Conservation (phyloP, 92 coral and sea anemone species). For the Epizoanthus illoricatus region DNA sequence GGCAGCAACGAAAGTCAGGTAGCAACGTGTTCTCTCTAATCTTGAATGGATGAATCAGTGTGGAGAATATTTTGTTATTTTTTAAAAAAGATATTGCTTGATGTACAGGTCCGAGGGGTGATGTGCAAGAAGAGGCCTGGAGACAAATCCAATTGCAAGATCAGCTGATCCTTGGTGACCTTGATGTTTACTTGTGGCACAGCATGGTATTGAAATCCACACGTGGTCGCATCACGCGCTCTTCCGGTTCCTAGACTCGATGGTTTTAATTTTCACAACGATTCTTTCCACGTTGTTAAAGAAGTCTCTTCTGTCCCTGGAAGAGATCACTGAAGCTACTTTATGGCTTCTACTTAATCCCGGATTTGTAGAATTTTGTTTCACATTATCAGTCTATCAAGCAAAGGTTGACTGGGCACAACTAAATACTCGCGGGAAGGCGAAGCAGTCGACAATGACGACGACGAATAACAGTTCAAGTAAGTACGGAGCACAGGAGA, state of each 20-base stretch:
- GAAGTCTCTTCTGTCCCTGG: slow-evolving; percentile 2
- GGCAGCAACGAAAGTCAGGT: too few relatives aligned
- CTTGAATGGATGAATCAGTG: too few relatives aligned
- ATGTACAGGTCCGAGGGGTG: too few relatives aligned
- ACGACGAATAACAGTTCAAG: neutral
- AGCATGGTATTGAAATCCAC: neutral
- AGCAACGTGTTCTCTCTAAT: too few relatives aligned
- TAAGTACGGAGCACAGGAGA: neutral
- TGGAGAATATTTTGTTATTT: too few relatives aligned
- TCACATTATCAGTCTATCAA: neutral
- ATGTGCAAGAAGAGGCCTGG: neutral
- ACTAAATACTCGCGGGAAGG: neutral
- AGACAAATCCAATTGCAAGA: neutral
- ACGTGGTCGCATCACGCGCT: slow-evolving; percentile 11
- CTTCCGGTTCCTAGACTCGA: neutral
- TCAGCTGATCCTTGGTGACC: neutral
- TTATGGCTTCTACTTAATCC: neutral
- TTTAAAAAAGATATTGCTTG: too few relatives aligned
- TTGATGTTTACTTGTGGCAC: too few relatives aligned
- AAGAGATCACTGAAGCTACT: slow-evolving; percentile 25
- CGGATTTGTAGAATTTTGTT: slow-evolving; percentile 4
- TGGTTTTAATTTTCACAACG: slow-evolving; percentile 7
- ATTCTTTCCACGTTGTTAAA: slow-evolving; percentile 14
- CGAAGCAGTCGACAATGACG: slow-evolving; percentile 2
- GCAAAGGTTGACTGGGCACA: neutral